A percentile compares a stretch with the other conserved stretches of the same genome.
These are phyloP conservation scores for Hydropsyche tenuis DNA, from an alignment of 1,140 invertebrate species.

Conservation along the genomic window DNA sequence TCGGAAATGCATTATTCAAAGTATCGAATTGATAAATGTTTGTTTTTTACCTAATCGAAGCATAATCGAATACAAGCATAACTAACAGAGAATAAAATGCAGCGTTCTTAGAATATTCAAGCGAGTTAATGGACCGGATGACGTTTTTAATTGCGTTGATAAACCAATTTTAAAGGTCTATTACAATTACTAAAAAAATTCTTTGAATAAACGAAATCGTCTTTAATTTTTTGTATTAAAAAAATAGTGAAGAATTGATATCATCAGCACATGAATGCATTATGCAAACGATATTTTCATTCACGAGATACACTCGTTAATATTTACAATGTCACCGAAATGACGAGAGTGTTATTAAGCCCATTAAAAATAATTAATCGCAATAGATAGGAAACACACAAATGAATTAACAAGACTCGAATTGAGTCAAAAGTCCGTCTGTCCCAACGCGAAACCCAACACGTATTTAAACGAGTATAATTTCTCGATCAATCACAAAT, in stretches of 20 bases:
- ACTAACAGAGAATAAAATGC: background rate
- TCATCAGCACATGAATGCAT: too few species aligned
- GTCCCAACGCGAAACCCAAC: background rate
- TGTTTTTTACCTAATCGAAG: too few species aligned
- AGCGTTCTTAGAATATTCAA: background rate
- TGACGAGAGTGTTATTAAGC: slow-evolving; percentile 4
- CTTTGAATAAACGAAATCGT: too few species aligned
- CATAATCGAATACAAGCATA: too few species aligned
- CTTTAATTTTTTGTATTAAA: too few species aligned
- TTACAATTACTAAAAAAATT: too few species aligned
- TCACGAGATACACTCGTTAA: too few species aligned
- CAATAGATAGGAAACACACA: slow-evolving; percentile 20
- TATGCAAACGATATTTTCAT: too few species aligned
- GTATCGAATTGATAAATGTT: too few species aligned
- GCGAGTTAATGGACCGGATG: background rate
- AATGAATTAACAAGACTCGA: slow-evolving; percentile 2
- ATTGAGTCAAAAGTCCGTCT: background rate
- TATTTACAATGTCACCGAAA: background rate
- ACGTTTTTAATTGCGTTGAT: slow-evolving; percentile 6
- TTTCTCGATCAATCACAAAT: too few species aligned
- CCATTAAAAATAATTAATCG: slow-evolving; percentile 13
- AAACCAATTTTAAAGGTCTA: too few species aligned
- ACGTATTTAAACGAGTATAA: background rate
- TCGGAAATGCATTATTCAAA: background rate
- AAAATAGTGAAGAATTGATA: too few species aligned